Evolutionary conservation across 2,797 vertebrate species (phyloP), one percentile per base, ranked within the genome.

Genomic region (Tapirus indicus): DNA sequence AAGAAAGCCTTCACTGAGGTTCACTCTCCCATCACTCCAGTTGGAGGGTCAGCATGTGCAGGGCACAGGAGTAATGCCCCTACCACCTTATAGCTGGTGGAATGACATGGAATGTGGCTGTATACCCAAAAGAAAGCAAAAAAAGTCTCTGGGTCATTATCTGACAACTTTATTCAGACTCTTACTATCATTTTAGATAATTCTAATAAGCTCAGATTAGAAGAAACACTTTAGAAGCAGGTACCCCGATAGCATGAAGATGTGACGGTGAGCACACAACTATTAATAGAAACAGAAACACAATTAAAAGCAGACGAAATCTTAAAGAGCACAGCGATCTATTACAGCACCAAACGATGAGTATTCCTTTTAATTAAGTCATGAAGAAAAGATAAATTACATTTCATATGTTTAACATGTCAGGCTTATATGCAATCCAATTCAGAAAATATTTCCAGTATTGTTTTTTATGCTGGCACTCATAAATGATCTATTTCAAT

Each of bases 301-400:
- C 41, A 84, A 78, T n/a, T 35, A 84, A 49, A 88, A 93, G 64
- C 69, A 91, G 83, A 93, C 64, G 94, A 96, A 86, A 83, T 32
- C 66, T 94, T 90, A 52, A 87, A 77, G 14, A 94, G 56, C 13
- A 62, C 3, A 79, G 56, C 29, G 35, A 29, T 91, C 56, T 83
- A 69, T 71, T 35, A 92, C 0, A 89, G 56, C 29, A 94, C 32
- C 91, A 95, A 95, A 94, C 58, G 84, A 92, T 5, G 17, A 88
- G 82, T 87, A 80, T 44, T 80, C 41, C 72, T 96, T 95, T 90
- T 90, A 90, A 95, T 85, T 80, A 97, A 75, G 69, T 66, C 75
- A 80, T 16, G 78, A 72, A 74, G 60, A 87, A 86, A 91, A 92
- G 29, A 62, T 38, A 93, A 91, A 84, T 66, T 86, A 56, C 20